Conservation (phyloP, 2,888 invertebrate genomes). For the Biston betularia region DNA sequence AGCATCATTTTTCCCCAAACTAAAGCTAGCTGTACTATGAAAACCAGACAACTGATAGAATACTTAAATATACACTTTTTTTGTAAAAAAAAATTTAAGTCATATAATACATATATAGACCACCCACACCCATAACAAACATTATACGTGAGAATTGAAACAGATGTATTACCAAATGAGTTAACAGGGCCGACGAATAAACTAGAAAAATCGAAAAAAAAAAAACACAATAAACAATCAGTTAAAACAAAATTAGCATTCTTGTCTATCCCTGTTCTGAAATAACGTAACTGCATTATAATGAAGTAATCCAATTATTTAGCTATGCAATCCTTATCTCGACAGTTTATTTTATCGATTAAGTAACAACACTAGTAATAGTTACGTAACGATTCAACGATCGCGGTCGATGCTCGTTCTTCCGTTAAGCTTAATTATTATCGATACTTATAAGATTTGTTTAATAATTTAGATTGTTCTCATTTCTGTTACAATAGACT, state of each 20-base stretch:
- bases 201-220: not conserved
- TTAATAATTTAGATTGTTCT: not conserved
- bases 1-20: too few species aligned
- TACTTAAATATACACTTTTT: too few species aligned
- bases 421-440: slow-evolving; percentile 80
- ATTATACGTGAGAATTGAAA: too few species aligned
- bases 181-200: not conserved
- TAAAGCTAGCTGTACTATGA: too few species aligned
- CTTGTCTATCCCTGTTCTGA: slow-evolving; percentile 28
- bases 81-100: too few species aligned
- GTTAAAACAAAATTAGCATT: slow-evolving; percentile 18
- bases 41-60: too few species aligned
- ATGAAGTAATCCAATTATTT: slow-evolving; percentile 63
- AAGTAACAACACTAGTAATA: slow-evolving; percentile 66
- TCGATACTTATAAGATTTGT: slow-evolving; percentile 45
- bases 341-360: slow-evolving; percentile 64
- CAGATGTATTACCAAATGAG: too few species aligned
- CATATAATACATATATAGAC: too few species aligned
- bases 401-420: slow-evolving; percentile 68
- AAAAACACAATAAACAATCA: not conserved
- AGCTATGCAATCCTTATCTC: slow-evolving; percentile 59
- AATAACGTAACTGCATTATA: slow-evolving; percentile 39
- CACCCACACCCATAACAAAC: too few species aligned
- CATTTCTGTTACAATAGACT: too few species aligned
- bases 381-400: slow-evolving; percentile 62